Percentiles rank a stretch among this genome's conserved stretches.
phyloP scores from a whole-genome alignment of 2,113 vertebrate species.

The Brachypodius melanocephalos region DNA sequence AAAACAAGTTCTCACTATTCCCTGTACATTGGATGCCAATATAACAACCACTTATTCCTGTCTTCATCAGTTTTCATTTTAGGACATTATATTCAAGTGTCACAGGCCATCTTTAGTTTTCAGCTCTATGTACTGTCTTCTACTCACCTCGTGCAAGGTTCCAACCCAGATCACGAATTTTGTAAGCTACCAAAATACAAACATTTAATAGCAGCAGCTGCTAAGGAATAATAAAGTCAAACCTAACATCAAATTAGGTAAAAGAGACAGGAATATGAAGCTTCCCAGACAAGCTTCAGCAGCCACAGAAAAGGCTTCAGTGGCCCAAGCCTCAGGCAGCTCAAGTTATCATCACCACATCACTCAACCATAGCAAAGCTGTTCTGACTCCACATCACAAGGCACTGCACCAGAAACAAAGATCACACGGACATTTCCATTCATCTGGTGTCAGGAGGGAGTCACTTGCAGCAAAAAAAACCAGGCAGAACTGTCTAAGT shows the following conservation, averaged over 20 bases:
- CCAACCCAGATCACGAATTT: conserved; percentile 61
- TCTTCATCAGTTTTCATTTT: not conserved
- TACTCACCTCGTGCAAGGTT: conserved; percentile 40
- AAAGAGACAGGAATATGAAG: not conserved
- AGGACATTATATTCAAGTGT: not conserved
- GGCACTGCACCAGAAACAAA: conserved; percentile 5
- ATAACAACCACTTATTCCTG: not conserved
- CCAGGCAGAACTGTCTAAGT: not conserved
- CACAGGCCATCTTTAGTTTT: conserved; percentile 27
- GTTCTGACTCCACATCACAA: conserved; percentile 9
- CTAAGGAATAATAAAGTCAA: conserved; percentile 42
- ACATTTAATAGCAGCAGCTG: conserved; percentile 60
- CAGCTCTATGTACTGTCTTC: conserved; percentile 17
- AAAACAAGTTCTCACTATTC: not conserved
- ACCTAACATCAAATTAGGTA: not conserved
- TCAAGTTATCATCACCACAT: not conserved
- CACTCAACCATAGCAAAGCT: conserved; percentile 21
- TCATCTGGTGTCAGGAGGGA: conserved; percentile 12
- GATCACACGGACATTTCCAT: not conserved
- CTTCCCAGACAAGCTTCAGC: conserved; percentile 8
- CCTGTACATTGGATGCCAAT: not conserved
- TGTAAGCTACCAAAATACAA: conserved; percentile 69
- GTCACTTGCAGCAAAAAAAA: not conserved
- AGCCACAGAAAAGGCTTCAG: not conserved
- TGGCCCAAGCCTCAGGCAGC: not conserved